Base-by-base conservation (phyloP, 2,888 invertebrate genomes). In the Clepsis dumicolana region DNA sequence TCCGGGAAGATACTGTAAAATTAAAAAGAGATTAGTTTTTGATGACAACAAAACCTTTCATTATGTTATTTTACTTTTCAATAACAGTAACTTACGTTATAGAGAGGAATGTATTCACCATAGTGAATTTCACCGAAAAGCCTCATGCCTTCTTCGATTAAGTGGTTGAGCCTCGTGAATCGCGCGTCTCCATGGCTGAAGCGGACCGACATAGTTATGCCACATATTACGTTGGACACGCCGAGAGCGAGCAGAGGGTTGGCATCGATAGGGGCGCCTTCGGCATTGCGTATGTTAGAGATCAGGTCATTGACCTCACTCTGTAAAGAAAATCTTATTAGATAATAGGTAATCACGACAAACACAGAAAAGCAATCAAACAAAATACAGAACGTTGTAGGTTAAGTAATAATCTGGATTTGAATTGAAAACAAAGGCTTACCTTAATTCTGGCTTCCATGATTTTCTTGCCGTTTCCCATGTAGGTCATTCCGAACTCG, bases 101-200 rank as follows among this genome's bases (percentile, higher is more conserved):
- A 94, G 0, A 96, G 94, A 3, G 98, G 98, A 72, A 98, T 95
- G 82, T 97, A 98, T 86, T 97, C 97, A 64, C 97, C 96, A 7
- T 96, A 96, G 75, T 96, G 96, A 52, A 98, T 95, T 79, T 97
- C 96, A 10, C 97, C 97, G 81, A 98, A 98, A 0, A 98, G 94
- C 66, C 95, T 94, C 95, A 98, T 98, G 32, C 98, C 98, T 89
- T 98, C 98, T 80, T 98, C 98, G 79, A 98, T 97, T n/a, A 98
- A 94, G 73, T 94, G 93, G 94, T 97, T 97, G 80, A 98, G 96
- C 65, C 97, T 94, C 62, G 95, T 94, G 88, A 98, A 98, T 63
- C 96, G 94, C 4, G 91, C 90, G 83, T 98, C 98, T 62, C 97
- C 96, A 74, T 96, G 95, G 66, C 95, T 95, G 88, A 98, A 98